These are phyloP conservation scores for Otus sunia DNA, from an alignment of 2,113 vertebrate genomes.

Conservation along the genomic window DNA sequence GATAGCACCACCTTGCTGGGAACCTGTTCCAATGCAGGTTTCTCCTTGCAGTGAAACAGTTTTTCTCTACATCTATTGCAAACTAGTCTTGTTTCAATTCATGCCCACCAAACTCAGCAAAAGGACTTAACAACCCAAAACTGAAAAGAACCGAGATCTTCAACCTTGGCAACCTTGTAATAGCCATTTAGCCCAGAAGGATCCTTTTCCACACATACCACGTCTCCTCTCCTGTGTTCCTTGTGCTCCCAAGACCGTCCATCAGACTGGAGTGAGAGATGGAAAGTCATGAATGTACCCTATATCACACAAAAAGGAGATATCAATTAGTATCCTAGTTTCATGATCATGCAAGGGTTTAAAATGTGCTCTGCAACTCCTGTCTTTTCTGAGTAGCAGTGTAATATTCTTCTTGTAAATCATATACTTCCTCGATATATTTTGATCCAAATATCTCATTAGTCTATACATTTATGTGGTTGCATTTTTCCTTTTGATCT, in stretches of 20 bases:
- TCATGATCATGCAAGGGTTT: not conserved
- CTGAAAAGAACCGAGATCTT: not conserved
- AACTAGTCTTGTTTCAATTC: not conserved
- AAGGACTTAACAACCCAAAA: not conserved
- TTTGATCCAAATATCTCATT: not conserved
- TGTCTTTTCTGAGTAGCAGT: not conserved
- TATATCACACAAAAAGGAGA: not conserved
- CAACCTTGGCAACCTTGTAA: not conserved
- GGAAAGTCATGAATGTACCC: not conserved
- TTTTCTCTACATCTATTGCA: not conserved
- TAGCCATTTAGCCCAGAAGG: not conserved
- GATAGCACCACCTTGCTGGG: not conserved
- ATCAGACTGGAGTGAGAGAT: not conserved
- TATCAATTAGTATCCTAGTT: not conserved
- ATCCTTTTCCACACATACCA: accelerated
- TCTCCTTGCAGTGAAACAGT: not conserved
- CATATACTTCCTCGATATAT: not conserved
- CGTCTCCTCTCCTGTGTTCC: not conserved
- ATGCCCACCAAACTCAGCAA: not conserved
- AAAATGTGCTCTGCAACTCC: not conserved
- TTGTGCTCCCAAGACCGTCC: not conserved
- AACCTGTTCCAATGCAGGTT: not conserved
- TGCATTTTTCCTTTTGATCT: not conserved
- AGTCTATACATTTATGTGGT: not conserved
- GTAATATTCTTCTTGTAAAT: not conserved